Percentiles rank a stretch among this genome's conserved stretches.
Evolutionary conservation across 2,797 vertebrate genomes (phyloP).

Genomic region (Poeciliopsis presidionis): DNA sequence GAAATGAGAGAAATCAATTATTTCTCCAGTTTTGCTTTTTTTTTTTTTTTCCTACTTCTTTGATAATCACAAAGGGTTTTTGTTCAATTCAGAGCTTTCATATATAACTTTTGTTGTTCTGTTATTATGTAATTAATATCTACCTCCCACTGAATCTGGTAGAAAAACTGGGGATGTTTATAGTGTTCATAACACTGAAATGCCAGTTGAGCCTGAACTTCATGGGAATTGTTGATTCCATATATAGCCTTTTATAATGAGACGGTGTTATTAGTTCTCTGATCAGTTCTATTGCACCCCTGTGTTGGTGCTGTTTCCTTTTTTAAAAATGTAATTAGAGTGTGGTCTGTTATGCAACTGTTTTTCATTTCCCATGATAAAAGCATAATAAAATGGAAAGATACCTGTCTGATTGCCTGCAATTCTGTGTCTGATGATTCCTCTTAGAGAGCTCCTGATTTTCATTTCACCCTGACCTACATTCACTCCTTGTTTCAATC

Average conservation of each 20-base stretch:
- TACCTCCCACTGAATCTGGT: neutral
- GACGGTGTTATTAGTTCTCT: slow-evolving; percentile 46
- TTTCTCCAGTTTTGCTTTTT: neutral
- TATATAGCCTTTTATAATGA: slow-evolving; percentile 70
- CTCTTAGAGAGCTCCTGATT: slow-evolving; percentile 29
- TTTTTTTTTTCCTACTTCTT: neutral
- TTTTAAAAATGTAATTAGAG: slow-evolving; percentile 48
- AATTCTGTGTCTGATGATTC: slow-evolving; percentile 37
- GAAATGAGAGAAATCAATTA: neutral
- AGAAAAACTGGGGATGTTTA: neutral
- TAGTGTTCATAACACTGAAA: slow-evolving; percentile 3
- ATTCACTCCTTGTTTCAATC: slow-evolving; percentile 23
- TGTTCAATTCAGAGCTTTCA: slow-evolving; percentile 16
- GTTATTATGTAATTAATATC: slow-evolving; percentile 5
- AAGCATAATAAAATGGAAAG: slow-evolving; percentile 12
- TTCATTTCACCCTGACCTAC: slow-evolving; percentile 27
- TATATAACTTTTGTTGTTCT: slow-evolving; percentile 4
- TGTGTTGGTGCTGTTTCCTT: slow-evolving; percentile 30
- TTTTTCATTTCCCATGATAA: slow-evolving; percentile 18
- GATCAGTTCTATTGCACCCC: slow-evolving; percentile 19
- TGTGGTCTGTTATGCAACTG: slow-evolving; percentile 29
- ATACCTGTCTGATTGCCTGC: slow-evolving; percentile 4
- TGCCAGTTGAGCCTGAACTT: slow-evolving; percentile 34
- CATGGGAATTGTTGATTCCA: slow-evolving; percentile 51
- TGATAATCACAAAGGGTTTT: slow-evolving; percentile 8